phyloP scores from a whole-genome alignment of 1,140 invertebrate genomes.

The Callitettix versicolor region DNA sequence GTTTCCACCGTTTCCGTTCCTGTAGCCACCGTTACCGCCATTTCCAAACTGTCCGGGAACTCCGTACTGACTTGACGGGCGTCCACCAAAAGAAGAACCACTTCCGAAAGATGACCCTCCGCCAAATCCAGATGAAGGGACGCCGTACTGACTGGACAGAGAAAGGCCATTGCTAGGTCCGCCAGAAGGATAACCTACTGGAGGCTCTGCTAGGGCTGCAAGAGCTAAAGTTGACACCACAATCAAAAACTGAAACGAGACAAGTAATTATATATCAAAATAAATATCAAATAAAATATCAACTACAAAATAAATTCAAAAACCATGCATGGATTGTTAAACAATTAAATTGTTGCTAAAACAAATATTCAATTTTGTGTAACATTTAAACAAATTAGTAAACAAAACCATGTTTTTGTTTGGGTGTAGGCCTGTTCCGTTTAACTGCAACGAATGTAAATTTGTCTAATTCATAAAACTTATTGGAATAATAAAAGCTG shows the following conservation, averaged over 20 bases:
- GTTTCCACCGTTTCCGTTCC: no score
- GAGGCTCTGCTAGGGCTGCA: conserved; percentile 9
- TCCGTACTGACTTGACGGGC: conserved; percentile 11
- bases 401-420: no score
- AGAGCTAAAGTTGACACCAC: conserved; percentile 4
- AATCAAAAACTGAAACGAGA: conserved; percentile 5
- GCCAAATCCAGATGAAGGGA: background rate
- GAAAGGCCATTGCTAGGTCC: background rate
- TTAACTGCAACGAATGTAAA: no score
- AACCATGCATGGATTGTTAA: no score
- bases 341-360: no score
- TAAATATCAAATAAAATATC: background rate
- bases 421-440: no score
- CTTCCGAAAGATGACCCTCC: background rate
- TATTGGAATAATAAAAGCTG: no score
- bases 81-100: no score
- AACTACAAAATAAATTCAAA: background rate
- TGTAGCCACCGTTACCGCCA: no score
- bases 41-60: background rate
- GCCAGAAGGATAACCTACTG: conserved; percentile 8
- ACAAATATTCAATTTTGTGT: no score
- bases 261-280: background rate
- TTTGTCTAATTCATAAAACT: no score
- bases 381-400: no score
- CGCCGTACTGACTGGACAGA: background rate